Conservation (phyloP, 2,113 vertebrate species). For the Phyllostomus discolor region DNA sequence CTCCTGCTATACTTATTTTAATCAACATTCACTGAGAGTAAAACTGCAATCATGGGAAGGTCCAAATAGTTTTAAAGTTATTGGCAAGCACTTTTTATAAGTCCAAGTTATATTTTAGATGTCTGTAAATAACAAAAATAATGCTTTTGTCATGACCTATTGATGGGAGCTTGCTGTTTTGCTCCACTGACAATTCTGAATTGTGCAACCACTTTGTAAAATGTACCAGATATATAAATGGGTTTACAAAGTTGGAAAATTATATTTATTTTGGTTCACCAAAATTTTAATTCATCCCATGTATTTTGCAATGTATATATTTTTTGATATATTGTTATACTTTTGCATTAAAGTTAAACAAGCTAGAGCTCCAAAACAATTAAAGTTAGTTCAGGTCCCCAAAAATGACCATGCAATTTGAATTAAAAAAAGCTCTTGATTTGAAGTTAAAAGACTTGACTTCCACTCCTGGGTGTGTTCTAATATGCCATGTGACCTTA, state of each 20-base stretch:
- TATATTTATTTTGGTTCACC: background rate
- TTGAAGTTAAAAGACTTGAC: background rate
- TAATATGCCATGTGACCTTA: background rate
- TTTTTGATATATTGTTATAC: background rate
- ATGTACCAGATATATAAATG: background rate
- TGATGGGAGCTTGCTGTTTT: background rate
- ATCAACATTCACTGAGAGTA: background rate
- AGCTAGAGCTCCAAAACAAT: background rate
- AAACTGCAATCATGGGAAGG: background rate
- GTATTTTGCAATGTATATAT: background rate
- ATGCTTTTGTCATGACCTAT: background rate
- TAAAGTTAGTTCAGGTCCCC: background rate
- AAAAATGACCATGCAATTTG: background rate
- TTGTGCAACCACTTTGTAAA: constrained; percentile 1
- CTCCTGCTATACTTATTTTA: background rate
- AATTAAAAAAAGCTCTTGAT: background rate
- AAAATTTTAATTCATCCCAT: constrained; percentile 15
- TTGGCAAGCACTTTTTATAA: background rate
- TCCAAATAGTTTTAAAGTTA: background rate
- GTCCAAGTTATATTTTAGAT: background rate
- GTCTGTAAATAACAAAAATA: background rate
- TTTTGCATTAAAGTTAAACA: background rate
- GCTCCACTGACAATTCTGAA: background rate
- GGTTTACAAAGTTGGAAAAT: constrained; percentile 27
- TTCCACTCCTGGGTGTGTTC: background rate